A percentile compares a stretch with the other conserved stretches of the same genome.
These are phyloP conservation scores for Pseudomugil gertrudae DNA, from an alignment of 2,797 vertebrate genomes.

Conservation along the genomic window DNA sequence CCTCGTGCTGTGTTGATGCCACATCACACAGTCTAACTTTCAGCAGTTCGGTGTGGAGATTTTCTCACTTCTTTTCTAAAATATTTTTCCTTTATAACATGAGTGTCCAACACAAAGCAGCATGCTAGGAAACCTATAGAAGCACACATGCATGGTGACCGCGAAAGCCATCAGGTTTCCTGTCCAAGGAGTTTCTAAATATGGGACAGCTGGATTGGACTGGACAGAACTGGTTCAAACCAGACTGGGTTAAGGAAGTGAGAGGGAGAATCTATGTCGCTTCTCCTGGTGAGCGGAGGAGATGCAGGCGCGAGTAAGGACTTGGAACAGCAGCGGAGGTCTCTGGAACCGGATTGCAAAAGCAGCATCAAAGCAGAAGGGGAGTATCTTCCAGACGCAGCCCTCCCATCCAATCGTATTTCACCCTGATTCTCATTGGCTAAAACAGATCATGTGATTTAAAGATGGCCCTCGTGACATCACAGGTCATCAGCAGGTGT, in stretches of 20 bases:
- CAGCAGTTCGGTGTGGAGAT: constrained; percentile 29
- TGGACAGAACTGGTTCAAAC: constrained; percentile 21
- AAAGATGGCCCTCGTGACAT: constrained; percentile 5
- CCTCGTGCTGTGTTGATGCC: constrained; percentile 28
- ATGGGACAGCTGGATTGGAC: constrained; percentile 34
- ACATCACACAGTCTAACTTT: constrained; percentile 44
- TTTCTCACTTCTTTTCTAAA: constrained; percentile 31
- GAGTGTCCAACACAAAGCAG: constrained; percentile 68
- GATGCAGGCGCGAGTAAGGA: not conserved
- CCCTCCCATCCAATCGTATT: constrained; percentile 19
- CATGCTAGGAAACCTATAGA: constrained; percentile 79
- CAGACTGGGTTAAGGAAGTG: not conserved
- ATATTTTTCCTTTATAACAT: constrained; percentile 39
- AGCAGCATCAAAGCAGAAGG: constrained; percentile 42
- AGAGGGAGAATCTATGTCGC: constrained; percentile 15
- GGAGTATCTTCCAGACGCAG: constrained; percentile 31
- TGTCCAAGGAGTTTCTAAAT: constrained; percentile 52
- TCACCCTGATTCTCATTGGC: constrained; percentile 32
- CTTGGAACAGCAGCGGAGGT: constrained; percentile 33
- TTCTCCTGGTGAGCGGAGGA: constrained; percentile 19
- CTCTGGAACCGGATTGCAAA: constrained; percentile 12
- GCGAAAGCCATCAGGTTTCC: constrained; percentile 45
- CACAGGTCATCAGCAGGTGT: constrained; percentile 16
- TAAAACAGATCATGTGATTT: constrained; percentile 21
- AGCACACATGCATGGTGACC: constrained; percentile 75